These are phyloP conservation scores for Sisor rabdophorus DNA, from an alignment of 2,113 vertebrate species.

Conservation along the genomic window DNA sequence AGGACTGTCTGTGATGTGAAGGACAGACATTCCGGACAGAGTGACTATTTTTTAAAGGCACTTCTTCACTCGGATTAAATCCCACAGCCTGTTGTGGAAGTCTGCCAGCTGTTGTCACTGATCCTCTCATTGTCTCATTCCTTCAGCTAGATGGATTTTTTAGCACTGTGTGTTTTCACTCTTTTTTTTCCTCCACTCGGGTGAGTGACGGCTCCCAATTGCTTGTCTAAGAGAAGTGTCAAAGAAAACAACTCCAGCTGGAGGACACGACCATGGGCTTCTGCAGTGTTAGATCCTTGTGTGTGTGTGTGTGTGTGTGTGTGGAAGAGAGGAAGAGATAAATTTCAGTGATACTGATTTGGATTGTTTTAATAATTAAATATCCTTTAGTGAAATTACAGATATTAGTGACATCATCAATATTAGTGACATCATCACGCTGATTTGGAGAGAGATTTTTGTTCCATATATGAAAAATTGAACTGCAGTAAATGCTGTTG, in stretches of 20 bases:
- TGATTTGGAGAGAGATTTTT: conserved; percentile 10
- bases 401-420: conserved; percentile 16
- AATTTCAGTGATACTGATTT: not conserved
- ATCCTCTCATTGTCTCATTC: conserved; percentile 39
- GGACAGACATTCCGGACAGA: not conserved
- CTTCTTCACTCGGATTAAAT: conserved; percentile 18
- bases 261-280: conserved; percentile 19
- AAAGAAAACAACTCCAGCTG: conserved; percentile 36
- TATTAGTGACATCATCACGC: not conserved
- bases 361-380: conserved; percentile 19
- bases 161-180: conserved; percentile 30
- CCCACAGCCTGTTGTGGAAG: conserved; percentile 21
- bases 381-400: no score
- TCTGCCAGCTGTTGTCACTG: conserved; percentile 35
- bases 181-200: not conserved
- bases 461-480: conserved; percentile 9
- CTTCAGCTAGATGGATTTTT: conserved; percentile 28
- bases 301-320: not conserved
- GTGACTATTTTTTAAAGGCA: not conserved
- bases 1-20: not conserved
- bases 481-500: no score
- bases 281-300: conserved; percentile 2
- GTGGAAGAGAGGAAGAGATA: not conserved
- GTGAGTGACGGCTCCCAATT: conserved; percentile 41
- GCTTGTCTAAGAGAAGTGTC: conserved; percentile 35